Evolutionary conservation across 2,113 vertebrate species (phyloP).

Genomic region (Tychaedon coryphoeus): DNA sequence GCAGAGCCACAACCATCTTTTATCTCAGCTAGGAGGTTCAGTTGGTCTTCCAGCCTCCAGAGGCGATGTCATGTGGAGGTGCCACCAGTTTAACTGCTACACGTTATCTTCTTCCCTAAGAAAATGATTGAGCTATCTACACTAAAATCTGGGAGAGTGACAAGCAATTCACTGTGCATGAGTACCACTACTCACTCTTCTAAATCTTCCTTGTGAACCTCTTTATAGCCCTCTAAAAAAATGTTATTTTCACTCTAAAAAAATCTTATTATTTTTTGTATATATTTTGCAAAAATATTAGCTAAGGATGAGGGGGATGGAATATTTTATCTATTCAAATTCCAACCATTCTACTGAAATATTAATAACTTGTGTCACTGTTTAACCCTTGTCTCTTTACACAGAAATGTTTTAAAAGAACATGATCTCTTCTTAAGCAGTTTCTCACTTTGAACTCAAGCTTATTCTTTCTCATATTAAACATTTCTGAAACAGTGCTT

Average conservation of each 20-base stretch:
- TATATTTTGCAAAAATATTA: background rate
- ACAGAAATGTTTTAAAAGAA: background rate
- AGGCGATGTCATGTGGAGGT: fast-evolving
- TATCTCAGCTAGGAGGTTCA: background rate
- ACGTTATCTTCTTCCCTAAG: background rate
- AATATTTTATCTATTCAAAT: background rate
- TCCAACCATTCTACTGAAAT: background rate
- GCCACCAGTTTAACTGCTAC: background rate
- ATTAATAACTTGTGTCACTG: background rate
- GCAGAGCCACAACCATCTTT: background rate
- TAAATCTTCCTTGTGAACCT: background rate
- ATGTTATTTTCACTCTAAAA: background rate
- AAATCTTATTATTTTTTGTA: background rate
- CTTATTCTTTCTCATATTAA: background rate
- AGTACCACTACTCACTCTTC: background rate
- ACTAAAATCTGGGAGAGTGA: background rate
- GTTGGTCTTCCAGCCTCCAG: background rate
- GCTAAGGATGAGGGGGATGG: background rate
- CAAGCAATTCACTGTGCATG: fast-evolving
- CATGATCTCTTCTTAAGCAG: background rate
- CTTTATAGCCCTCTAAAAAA: background rate
- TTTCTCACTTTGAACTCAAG: background rate
- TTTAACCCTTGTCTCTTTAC: background rate
- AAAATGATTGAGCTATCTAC: background rate
- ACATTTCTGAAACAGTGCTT: background rate